Conservation (phyloP, 2,113 vertebrate genomes). For the Colius striatus region DNA sequence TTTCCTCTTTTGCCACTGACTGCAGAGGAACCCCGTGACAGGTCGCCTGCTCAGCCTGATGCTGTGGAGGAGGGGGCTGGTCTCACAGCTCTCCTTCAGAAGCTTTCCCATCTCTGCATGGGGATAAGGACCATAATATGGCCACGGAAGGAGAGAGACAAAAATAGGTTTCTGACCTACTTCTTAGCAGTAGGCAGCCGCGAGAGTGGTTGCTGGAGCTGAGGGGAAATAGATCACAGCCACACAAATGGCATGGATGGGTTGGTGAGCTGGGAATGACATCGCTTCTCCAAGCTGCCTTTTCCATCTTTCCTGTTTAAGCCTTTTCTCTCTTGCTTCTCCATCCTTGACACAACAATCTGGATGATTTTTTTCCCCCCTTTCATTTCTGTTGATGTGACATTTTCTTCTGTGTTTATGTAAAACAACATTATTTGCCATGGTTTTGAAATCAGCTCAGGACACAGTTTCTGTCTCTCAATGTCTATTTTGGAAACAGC, state of each 20-base stretch:
- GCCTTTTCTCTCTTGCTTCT: not conserved
- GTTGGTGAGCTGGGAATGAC: not conserved
- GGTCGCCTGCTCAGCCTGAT: not conserved
- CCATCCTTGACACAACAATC: not conserved
- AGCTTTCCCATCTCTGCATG: fast-evolving
- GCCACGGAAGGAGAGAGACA: not conserved
- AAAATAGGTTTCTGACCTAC: constrained; percentile 32
- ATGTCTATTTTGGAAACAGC: constrained; percentile 64
- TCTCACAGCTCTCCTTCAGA: fast-evolving
- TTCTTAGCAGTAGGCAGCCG: not conserved
- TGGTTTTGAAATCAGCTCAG: constrained; percentile 25
- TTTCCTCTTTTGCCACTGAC: not conserved
- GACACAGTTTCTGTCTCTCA: constrained; percentile 8
- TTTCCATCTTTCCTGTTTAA: not conserved
- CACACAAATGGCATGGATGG: fast-evolving
- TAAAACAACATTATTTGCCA: constrained; percentile 58
- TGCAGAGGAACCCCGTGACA: not conserved
- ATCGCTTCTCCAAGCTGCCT: not conserved
- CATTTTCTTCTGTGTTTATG: constrained; percentile 55
- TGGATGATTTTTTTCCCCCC: not conserved
- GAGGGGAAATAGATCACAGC: not conserved
- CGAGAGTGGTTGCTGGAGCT: not conserved
- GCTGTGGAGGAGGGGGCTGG: not conserved
- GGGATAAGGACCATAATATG: fast-evolving
- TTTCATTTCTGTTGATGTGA: constrained; percentile 23